These are phyloP conservation scores for Mesitornis unicolor DNA, from an alignment of 2,113 vertebrate genomes.

Conservation along the genomic window DNA sequence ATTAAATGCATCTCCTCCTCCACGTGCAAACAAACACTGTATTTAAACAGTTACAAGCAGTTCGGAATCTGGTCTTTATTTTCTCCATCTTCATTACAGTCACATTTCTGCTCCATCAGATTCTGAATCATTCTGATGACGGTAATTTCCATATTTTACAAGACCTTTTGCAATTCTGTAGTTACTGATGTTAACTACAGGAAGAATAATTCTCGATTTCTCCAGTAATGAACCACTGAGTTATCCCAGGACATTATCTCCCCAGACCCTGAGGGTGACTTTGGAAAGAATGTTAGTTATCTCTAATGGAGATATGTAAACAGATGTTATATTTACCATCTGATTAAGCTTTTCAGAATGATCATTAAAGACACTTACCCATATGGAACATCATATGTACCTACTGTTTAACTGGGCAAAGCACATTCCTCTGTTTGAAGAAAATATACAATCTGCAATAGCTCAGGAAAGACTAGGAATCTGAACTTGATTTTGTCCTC, in stretches of 20 bases:
- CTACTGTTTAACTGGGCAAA: conserved; percentile 28
- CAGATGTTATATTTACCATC: conserved; percentile 57
- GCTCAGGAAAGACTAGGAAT: background rate
- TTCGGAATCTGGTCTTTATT: background rate
- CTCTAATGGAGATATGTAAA: conserved; percentile 24
- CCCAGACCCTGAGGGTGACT: conserved; percentile 31
- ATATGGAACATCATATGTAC: conserved; percentile 46
- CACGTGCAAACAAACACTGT: background rate
- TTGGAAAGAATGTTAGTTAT: conserved; percentile 44
- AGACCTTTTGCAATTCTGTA: conserved; percentile 1
- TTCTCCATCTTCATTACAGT: background rate
- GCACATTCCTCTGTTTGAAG: background rate
- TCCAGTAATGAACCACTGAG: background rate
- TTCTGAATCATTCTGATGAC: conserved; percentile 30
- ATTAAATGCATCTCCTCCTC: background rate
- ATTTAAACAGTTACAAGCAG: background rate
- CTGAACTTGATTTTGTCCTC: background rate
- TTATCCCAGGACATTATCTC: background rate
- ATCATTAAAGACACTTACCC: conserved; percentile 42
- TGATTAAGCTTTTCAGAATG: conserved; percentile 51
- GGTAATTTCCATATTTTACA: conserved; percentile 36
- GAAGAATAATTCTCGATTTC: background rate
- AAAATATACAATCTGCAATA: background rate
- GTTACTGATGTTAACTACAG: conserved; percentile 48
- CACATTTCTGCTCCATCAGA: background rate